Conservation (phyloP, 2,797 vertebrate species). For the Triplophysa bombifrons region DNA sequence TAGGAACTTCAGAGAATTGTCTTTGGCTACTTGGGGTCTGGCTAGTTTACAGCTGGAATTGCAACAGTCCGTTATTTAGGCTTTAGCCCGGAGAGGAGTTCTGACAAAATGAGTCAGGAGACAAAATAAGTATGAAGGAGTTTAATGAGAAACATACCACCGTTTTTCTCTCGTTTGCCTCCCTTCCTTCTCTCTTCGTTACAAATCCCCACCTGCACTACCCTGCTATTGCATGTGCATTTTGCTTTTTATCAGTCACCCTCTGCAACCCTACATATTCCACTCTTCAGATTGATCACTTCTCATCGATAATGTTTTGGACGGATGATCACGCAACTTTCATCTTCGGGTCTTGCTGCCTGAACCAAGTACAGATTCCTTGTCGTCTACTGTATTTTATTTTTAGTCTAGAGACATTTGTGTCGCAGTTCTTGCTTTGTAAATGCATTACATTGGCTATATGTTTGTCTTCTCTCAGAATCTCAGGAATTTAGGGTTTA, state of each 20-base stretch:
- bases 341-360: constrained; percentile 28
- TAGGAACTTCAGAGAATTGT: constrained; percentile 33
- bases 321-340: constrained; percentile 43
- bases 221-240: neutral
- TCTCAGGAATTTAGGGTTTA: constrained; percentile 70
- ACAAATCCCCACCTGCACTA: constrained; percentile 11
- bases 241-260: constrained; percentile 15
- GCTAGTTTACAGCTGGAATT: constrained; percentile 42
- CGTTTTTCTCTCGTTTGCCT: constrained; percentile 37
- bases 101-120: constrained; percentile 78
- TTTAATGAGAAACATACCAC: constrained; percentile 82
- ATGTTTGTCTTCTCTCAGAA: constrained; percentile 32
- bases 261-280: constrained; percentile 36
- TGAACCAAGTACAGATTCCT: constrained; percentile 48
- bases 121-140: constrained; percentile 74
- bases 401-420: constrained; percentile 61
- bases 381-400: constrained; percentile 54
- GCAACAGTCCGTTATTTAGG: constrained; percentile 35
- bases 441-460: constrained; percentile 59
- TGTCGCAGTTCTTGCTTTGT: constrained; percentile 55
- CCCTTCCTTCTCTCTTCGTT: constrained; percentile 17
- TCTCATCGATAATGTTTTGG: constrained; percentile 60
- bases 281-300: constrained; percentile 56
- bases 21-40: constrained; percentile 40
- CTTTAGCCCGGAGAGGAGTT: constrained; percentile 30